Base-by-base conservation (phyloP, 2,888 invertebrate species). In the Aphidius colemani region DNA sequence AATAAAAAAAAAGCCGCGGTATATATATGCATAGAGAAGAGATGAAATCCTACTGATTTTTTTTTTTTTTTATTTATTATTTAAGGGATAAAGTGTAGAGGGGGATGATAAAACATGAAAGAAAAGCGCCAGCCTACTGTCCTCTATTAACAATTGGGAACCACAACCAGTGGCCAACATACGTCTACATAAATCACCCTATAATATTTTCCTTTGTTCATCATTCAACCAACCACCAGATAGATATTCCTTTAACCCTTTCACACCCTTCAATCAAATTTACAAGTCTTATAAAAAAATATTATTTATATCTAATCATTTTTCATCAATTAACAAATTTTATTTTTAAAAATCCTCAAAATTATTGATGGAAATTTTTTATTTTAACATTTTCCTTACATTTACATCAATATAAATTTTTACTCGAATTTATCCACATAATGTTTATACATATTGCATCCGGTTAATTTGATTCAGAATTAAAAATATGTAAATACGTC, bases 141-240 rank as follows among this genome's bases (percentile, higher is more conserved):
- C 76, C 56, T 45, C 45, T 39, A 44, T 44, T 78, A 74, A 30
- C 30, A 30, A 30, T 30, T 30, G 30, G 74, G 76, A 76, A 77
- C 75, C 74, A 76, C 76, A 78, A 75, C 78, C 78, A 78, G 77
- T 78, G 76, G 76, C 74, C 74, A 75, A 70, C 69, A 68, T 67
- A 70, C 74, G 71, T 71, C 66, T 66, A 65, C 67, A 71, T 71
- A 60, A 66, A 71, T 69, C 69, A 69, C 67, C 68, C 69, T 67
- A 65, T 71, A 71, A 69, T 72, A 71, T 71, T 73, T 71, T 72
- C 71, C 71, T 70, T 71, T 66, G 68, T 67, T 69, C 59, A 67
- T 71, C 71, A 71, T 70, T 66, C 70, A 67, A 72, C 71, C 67
- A 65, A 61, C 59, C 70, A 70, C 69, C 70, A 64, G 65, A 66